Percentiles rank a stretch among this genome's conserved stretches.
Conservation (phyloP, 1,140 invertebrate genomes). For the Ceratina australensis region DNA sequence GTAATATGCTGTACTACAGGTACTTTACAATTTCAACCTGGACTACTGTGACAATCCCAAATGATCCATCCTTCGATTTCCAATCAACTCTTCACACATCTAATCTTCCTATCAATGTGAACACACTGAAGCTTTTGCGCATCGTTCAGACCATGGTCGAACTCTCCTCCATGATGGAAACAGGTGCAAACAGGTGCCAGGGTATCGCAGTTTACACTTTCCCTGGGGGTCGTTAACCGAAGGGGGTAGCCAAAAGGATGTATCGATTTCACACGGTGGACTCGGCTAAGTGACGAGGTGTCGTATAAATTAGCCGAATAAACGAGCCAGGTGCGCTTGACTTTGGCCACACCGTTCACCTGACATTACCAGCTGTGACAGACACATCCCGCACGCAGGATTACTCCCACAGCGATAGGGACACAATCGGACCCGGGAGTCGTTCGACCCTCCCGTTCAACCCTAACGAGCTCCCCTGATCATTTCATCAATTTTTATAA, state of each 20-base stretch:
- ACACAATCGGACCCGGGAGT: constrained; percentile 1
- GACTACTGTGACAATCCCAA: no score
- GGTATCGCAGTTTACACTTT: background rate
- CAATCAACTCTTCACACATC: no score
- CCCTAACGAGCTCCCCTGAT: constrained; percentile 25
- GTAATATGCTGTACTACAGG: no score
- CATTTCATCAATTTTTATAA: no score
- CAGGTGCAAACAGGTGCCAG: background rate
- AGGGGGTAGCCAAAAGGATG: constrained; percentile 24
- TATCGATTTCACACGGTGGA: constrained; percentile 34
- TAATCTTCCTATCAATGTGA: no score
- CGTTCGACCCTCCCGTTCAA: background rate
- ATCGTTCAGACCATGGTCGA: no score
- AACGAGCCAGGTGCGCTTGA: constrained; percentile 59
- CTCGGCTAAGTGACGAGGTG: constrained; percentile 45
- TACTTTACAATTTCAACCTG: no score
- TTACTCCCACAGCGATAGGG: constrained; percentile 4
- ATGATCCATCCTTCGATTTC: no score
- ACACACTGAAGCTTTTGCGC: no score
- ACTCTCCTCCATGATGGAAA: no score
- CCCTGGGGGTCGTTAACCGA: background rate
- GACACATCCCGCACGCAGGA: constrained; percentile 24
- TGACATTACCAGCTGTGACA: constrained; percentile 60
- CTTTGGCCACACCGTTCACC: constrained; percentile 52
- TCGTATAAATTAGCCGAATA: constrained; percentile 61